Conservation (phyloP, 2,797 vertebrate species). For the Rhadinocentrus ornatus region DNA sequence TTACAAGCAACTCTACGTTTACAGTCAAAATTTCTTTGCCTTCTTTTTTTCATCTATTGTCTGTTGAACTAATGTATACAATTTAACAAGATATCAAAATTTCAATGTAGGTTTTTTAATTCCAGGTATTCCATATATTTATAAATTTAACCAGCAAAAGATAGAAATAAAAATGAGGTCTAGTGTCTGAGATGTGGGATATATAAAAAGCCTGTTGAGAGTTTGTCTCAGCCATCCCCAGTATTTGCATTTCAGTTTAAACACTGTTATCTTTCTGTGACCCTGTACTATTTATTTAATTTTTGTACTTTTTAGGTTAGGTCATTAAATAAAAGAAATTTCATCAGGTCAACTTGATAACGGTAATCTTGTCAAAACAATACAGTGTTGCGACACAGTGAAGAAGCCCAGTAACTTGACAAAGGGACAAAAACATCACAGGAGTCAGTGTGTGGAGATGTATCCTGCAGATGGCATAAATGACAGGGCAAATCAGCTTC, state of each 20-base stretch:
- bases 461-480: constrained; percentile 46
- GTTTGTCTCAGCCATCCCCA: constrained; percentile 8
- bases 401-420: constrained; percentile 23
- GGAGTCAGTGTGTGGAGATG: constrained; percentile 35
- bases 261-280: constrained; percentile 18
- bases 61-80: background rate
- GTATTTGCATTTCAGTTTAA: constrained; percentile 15
- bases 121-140: too few relatives aligned
- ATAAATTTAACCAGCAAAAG: background rate
- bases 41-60: too few relatives aligned
- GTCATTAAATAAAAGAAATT: constrained; percentile 19
- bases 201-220: constrained; percentile 12
- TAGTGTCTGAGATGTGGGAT: background rate
- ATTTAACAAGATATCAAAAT: background rate
- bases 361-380: constrained; percentile 10
- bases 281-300: background rate
- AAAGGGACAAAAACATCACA: constrained; percentile 24
- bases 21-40: too few relatives aligned
- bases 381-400: background rate
- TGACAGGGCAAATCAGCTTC: constrained; percentile 32
- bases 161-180: constrained; percentile 1
- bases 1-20: background rate
- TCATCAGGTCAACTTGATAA: constrained; percentile 29
- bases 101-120: constrained; percentile 1
- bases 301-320: constrained; percentile 10